These are phyloP conservation scores for Atherinomorus stipes DNA, from an alignment of 2,113 vertebrate genomes.

Conservation along the genomic window DNA sequence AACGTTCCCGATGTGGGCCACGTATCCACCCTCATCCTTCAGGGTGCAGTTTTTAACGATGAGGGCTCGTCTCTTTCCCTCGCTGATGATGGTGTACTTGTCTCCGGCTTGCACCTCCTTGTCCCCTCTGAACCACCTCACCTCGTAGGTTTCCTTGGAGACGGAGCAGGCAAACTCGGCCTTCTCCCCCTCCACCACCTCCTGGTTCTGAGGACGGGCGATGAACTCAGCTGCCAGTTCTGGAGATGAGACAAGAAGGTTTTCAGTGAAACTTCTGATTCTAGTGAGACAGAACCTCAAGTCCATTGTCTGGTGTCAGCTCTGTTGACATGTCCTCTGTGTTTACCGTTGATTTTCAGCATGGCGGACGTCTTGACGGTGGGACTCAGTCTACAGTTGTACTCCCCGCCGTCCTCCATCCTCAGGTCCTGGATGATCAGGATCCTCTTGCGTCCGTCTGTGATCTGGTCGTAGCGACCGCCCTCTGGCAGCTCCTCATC, in stretches of 20 bases:
- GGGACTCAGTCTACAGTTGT: conserved; percentile 89
- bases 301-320: no score
- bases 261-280: no score
- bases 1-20: conserved; percentile 86
- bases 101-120: conserved; percentile 86
- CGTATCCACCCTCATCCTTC: conserved; percentile 90
- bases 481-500: conserved; percentile 93
- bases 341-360: conserved; percentile 90
- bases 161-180: conserved; percentile 95
- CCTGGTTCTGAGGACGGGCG: conserved; percentile 91
- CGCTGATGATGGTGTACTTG: conserved; percentile 90
- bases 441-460: conserved; percentile 91
- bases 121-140: conserved; percentile 91
- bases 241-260: conserved; percentile 65
- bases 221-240: conserved; percentile 98
- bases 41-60: conserved; percentile 88
- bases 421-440: conserved; percentile 89
- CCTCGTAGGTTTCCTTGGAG: conserved; percentile 92
- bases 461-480: conserved; percentile 91
- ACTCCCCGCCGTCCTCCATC: conserved; percentile 90
- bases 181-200: conserved; percentile 95
- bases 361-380: conserved; percentile 86
- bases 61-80: conserved; percentile 92
- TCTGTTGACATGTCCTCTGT: background rate
- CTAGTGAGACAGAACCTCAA: no score